Base-by-base conservation (phyloP, 1,140 invertebrate genomes). In the Sminthurinus signatus region DNA sequence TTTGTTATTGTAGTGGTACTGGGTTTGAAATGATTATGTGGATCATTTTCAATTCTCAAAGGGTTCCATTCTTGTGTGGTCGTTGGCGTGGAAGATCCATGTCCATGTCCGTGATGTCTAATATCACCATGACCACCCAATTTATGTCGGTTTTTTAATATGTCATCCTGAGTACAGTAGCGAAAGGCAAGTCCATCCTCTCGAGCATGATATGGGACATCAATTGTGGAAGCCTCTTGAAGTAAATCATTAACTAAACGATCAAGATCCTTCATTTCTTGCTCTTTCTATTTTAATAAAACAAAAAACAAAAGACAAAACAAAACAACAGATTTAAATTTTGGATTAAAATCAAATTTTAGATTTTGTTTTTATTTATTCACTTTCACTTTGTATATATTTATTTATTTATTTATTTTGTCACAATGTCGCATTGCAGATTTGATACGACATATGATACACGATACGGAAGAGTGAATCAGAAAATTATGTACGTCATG, bases 171-270 rank as follows among this genome's bases (percentile, higher is more conserved):
- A 3, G 54, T 4, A 28, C 54, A 56, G 32, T 56, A 56, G 2
- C 54, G 8, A 77, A 92, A 92, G 21, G 88, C 88, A 64, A 86
- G 82, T 68, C 86, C 87, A 75, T 88, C 86, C 55, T 86, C 82
- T 52, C 88, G 79, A 60, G 88, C 87, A 82, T 91, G 89, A 75
- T 91, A 92, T 28, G 88, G 88, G 71, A 88, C 32, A 36, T 36
- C 32, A 36, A 36, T 8, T 36, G 32, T 36, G 15, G 66, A 68
- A 10, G 70, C 70, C 44, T 72, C 70, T 46, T 67, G 54, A 10
- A 72, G 64, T 43, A 72, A 54, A 14, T 68, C 70, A 46, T 50
- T 54, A n/a, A 72, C 32, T 5, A 72, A 50, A 23, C 67, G 61
- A 31, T 72, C 70, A 50, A 72, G 60, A 32, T 72, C 70, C 56